Conservation (phyloP, 1,140 invertebrate species). For the Drosophila ironensis region DNA sequence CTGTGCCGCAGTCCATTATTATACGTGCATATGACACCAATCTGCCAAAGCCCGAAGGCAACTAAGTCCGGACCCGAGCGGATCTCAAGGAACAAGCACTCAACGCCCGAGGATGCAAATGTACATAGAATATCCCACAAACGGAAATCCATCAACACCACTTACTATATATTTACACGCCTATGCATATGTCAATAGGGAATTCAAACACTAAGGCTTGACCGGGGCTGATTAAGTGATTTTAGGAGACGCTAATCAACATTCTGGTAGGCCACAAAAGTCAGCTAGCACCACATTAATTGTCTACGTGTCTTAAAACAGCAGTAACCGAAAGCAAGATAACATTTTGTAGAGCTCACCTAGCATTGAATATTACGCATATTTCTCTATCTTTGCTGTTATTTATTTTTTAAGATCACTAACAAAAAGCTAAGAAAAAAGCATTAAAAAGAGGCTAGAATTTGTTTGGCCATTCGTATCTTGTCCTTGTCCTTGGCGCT, state of each 20-base stretch:
- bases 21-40: conserved; percentile 97
- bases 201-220: background rate
- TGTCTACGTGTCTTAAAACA: conserved; percentile 61
- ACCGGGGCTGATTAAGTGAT: conserved; percentile 1
- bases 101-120: background rate
- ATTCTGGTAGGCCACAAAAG: conserved; percentile 46
- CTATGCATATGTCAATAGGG: conserved; percentile 4
- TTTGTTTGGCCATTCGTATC: conserved; percentile 41
- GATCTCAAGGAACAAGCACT: conserved; percentile 3
- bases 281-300: conserved; percentile 56
- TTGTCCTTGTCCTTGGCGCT: conserved; percentile 38
- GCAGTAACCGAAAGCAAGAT: conserved; percentile 6
- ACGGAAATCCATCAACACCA: conserved; percentile 2
- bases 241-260: conserved; percentile 17
- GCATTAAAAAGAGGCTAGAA: conserved; percentile 58
- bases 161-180: background rate
- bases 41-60: conserved; percentile 89
- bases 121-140: conserved; percentile 8
- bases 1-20: conserved; percentile 94
- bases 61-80: conserved; percentile 43
- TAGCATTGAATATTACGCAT: conserved; percentile 37
- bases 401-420: conserved; percentile 68
- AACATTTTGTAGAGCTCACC: conserved; percentile 45
- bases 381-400: conserved; percentile 68
- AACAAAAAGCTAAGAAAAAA: conserved; percentile 27